Evolutionary conservation across 2,888 invertebrate species (phyloP).

Genomic region (Bombyx huttoni): DNA sequence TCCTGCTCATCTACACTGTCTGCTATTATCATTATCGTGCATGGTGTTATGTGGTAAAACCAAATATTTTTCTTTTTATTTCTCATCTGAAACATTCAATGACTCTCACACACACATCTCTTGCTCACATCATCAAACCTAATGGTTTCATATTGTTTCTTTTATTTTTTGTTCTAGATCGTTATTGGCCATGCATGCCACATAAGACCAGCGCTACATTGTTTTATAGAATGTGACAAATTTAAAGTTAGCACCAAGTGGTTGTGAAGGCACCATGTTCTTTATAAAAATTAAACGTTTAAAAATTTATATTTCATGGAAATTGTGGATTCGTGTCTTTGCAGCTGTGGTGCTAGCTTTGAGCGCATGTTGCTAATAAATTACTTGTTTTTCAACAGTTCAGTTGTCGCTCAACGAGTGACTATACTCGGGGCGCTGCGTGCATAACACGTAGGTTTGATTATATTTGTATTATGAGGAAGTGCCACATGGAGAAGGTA

Average conservation of each 20-base stretch:
- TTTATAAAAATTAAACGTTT: background rate
- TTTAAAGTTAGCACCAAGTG: constrained; percentile 53
- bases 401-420: constrained; percentile 71
- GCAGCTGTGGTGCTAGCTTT: constrained; percentile 58
- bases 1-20: background rate
- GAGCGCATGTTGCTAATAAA: constrained; percentile 71
- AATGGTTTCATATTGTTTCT: constrained; percentile 9
- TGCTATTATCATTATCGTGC: constrained; percentile 20
- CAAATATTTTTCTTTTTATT: constrained; percentile 21
- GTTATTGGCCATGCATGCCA: constrained; percentile 52
- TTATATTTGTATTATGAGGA: constrained; percentile 69
- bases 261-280: constrained; percentile 42
- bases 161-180: constrained; percentile 11
- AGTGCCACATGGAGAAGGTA: constrained; percentile 66
- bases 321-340: constrained; percentile 29
- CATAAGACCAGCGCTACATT: constrained; percentile 64
- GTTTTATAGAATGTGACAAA: constrained; percentile 49
- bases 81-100: constrained; percentile 4
- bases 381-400: constrained; percentile 72
- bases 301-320: background rate
- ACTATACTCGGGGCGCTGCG: constrained; percentile 70
- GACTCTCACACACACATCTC: constrained; percentile 3
- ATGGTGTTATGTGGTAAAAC: constrained; percentile 68
- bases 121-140: constrained; percentile 6
- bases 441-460: constrained; percentile 71